Conservation (phyloP, 2,888 invertebrate species). For the Frankliniella intonsa region DNA sequence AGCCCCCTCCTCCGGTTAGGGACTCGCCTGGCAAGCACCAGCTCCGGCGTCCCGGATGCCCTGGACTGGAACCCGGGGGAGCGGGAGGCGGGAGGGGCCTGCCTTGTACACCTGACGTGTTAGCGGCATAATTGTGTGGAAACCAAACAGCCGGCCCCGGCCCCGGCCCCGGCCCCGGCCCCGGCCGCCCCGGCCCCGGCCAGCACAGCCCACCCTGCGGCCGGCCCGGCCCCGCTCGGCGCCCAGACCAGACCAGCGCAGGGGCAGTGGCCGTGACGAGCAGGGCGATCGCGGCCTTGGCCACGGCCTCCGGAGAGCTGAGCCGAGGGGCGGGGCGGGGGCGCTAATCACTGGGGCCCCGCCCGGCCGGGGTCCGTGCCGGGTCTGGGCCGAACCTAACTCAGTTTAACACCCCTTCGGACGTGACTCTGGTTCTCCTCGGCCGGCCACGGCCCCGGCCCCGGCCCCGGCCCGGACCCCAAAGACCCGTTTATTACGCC, state of each 20-base stretch:
- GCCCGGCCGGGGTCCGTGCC: background rate
- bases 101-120: background rate
- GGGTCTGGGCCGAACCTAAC: background rate
- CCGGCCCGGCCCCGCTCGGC: no score
- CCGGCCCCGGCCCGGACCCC: background rate
- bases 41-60: no score
- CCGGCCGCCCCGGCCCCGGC: no score
- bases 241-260: no score
- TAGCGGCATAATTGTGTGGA: background rate
- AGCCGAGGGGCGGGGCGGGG: no score
- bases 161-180: no score
- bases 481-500: background rate
- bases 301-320: no score
- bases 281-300: no score
- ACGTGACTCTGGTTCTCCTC: background rate
- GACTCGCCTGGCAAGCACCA: background rate
- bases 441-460: background rate
- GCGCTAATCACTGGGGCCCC: no score
- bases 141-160: background rate
- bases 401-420: slow-evolving; percentile 5
- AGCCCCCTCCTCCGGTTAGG: background rate
- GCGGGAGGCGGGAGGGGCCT: background rate
- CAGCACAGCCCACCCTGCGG: no score
- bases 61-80: no score
- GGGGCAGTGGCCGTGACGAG: no score